Base-by-base conservation (phyloP, 2,888 invertebrate species). In the Lottia scabra region DNA sequence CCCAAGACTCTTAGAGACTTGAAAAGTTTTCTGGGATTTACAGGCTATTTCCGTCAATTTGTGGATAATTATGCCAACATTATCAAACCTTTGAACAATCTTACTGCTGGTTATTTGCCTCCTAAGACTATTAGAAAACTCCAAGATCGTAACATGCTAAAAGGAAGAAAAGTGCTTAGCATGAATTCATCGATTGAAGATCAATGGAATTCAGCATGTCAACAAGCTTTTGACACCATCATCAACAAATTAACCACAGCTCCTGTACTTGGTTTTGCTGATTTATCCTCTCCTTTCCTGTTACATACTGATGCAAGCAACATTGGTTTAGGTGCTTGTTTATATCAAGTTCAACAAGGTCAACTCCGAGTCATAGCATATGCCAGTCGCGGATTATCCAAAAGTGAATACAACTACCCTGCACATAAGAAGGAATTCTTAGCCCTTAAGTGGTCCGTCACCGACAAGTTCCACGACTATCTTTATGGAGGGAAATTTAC, bases 381-480 rank as follows among this genome's bases (percentile, higher is more conserved):
- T 75, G 79, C 79, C 13, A 76, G 75, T 67, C 71, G 75, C 56
- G 64, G 74, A 16, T 27, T 78, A 2, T 65, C 44, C 13, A 75
- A 74, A 65, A 64, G 72, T 13, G 76, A 78, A 64, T 62, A 19
- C 13, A 76, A 73, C 45, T 76, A 76, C 23, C 68, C 74, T 3
- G 74, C 75, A 5, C 70, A 77, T 56, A 75, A 77, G 62, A 30
- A 75, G 38, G 74, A 77, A 69, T 78, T 72, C 65, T 56, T 77
- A 10, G 70, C 65, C 15, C 65, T 78, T 2, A 77, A 76, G 45
- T 78, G 77, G 74, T 70, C 74, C 8, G 62, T 74, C 6, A 73
- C 73, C 5, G 74, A 76, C 30, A 78, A 75, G 38, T 75, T 73
- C 65, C 65, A 68, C 2, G 48, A 48, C 48, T 48, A 71, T 48